Base-by-base conservation (phyloP, 2,888 invertebrate genomes). In the Galerucella nymphaeae region DNA sequence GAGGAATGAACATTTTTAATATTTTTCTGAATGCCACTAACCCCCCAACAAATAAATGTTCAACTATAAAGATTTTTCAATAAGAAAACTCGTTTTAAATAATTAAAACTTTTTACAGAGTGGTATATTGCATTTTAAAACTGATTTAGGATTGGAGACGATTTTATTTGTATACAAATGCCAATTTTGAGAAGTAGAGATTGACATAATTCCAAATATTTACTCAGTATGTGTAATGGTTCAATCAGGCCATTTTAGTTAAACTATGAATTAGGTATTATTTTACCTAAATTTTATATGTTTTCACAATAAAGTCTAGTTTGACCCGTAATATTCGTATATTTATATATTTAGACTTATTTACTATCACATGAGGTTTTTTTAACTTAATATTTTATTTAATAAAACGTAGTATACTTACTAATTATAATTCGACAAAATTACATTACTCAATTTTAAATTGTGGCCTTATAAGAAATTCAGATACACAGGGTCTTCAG, bases 391-490 rank as follows among this genome's bases (percentile, higher is more conserved):
- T 67, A 53, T 67, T 68, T 62, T 62, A 20, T 53, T 68, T 68
- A 68, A 50, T 62, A 61, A 23, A 23, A 48, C 6, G 16, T 58
- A 68, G 68, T 30, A 58, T 61, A 23, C 57, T 2, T 58, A 68
- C 68, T 62, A 68, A 68, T 68, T 62, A 42, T 20, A 30, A 53
- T 59, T 45, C 41, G 18, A 58, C 68, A 68, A 68, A 68, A 68
- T 68, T 68, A 62, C 62, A 68, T 68, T 68, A 62, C 68, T 68
- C 30, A 10, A 61, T 23, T 50, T 62, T 50, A 50, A 53, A 68
- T 68, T 68, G 68, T 68, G 68, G 68, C 68, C 68, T 68, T 68
- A 68, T 45, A 68, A 68, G 41, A 62, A 50, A 62, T 53, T 68
- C 61, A 68, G 67, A 68, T 68, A 68, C 66, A 66, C 57, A 67